A percentile compares a stretch with the other conserved stretches of the same genome.
These are phyloP conservation scores for Lasius fuliginosus DNA, from an alignment of 2,888 invertebrate species.

Conservation along the genomic window DNA sequence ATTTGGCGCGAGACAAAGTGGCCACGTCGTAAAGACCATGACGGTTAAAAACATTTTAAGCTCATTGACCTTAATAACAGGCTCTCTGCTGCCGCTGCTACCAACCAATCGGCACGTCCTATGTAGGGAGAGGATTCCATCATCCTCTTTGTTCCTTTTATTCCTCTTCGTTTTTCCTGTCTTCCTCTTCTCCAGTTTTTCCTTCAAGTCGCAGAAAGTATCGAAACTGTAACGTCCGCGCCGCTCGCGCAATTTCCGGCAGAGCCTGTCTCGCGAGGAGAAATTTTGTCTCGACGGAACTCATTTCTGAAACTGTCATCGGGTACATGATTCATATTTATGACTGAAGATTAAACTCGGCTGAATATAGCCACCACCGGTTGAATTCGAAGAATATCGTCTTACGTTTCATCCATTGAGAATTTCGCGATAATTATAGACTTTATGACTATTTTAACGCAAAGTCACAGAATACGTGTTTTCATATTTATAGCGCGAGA, in stretches of 20 bases:
- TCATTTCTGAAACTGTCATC: slow-evolving; percentile 48
- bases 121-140: slow-evolving; percentile 30
- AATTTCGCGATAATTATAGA: slow-evolving; percentile 47
- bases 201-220: slow-evolving; percentile 20
- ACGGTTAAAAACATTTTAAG: slow-evolving; percentile 79
- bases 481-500: slow-evolving; percentile 17
- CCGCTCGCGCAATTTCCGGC: slow-evolving; percentile 31
- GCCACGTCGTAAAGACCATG: slow-evolving; percentile 74
- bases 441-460: slow-evolving; percentile 37
- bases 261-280: slow-evolving; percentile 3
- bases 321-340: slow-evolving; percentile 45
- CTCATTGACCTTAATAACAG: slow-evolving; percentile 79
- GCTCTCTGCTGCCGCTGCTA: slow-evolving; percentile 71
- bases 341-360: slow-evolving; percentile 40
- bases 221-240: slow-evolving; percentile 19
- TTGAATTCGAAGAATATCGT: slow-evolving; percentile 45
- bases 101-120: slow-evolving; percentile 57
- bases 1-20: slow-evolving; percentile 69
- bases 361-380: slow-evolving; percentile 41
- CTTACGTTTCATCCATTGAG: slow-evolving; percentile 33
- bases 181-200: slow-evolving; percentile 22
- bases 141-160: slow-evolving; percentile 55
- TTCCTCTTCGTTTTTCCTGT: not conserved
- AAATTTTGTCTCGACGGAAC: slow-evolving; percentile 18
- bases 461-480: not conserved